Conservation (phyloP, 2,797 vertebrate genomes). For the Aythya fuligula region DNA sequence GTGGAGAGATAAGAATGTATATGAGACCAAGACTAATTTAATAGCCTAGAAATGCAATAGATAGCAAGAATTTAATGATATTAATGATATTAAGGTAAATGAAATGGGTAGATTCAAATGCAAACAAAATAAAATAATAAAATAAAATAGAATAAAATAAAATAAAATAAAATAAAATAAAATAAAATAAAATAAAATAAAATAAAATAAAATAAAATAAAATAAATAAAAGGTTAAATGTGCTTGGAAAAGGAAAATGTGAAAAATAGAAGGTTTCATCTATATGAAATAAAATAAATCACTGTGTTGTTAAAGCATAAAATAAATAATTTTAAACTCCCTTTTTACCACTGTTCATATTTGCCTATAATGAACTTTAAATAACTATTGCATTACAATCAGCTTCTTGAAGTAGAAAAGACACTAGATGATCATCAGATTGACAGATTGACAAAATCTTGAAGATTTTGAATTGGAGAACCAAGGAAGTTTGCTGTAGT, state of each 20-base stretch:
- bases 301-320: background rate
- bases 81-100: background rate
- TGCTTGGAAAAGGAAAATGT: background rate
- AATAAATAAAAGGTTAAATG: background rate
- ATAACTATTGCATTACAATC: background rate
- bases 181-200: background rate
- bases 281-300: background rate
- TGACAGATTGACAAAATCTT: background rate
- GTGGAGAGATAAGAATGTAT: conserved; percentile 12
- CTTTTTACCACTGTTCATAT: background rate
- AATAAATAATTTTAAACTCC: background rate
- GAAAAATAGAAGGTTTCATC: background rate
- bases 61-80: background rate
- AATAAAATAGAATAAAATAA: background rate
- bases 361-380: background rate
- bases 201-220: background rate
- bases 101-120: background rate
- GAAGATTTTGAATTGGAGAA: background rate
- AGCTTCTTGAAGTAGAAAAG: background rate
- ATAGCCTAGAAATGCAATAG: background rate
- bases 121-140: background rate
- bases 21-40: conserved; percentile 22
- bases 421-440: background rate
- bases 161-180: background rate
- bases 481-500: background rate